These are phyloP conservation scores for Macroteleia sp. DNA, from an alignment of 2,888 invertebrate genomes.

Conservation along the genomic window DNA sequence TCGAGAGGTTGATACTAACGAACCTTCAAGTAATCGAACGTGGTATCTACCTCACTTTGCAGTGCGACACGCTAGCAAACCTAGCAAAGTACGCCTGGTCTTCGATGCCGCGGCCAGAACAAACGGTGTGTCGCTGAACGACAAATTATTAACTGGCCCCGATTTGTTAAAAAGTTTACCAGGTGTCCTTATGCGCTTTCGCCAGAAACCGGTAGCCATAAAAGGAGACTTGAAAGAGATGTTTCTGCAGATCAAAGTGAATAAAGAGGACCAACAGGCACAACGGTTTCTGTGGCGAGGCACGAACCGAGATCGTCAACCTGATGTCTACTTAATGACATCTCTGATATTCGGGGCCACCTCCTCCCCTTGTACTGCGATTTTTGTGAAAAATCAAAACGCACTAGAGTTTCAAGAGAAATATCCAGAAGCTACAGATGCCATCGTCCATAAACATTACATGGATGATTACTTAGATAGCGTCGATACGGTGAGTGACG, in stretches of 20 bases:
- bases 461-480: neutral
- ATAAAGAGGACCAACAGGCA: constrained; percentile 66
- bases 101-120: too few species aligned
- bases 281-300: constrained; percentile 51
- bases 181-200: neutral
- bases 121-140: too few species aligned
- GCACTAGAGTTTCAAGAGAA: neutral
- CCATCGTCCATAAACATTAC: neutral
- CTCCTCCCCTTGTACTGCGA: constrained; percentile 33
- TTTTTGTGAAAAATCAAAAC: constrained; percentile 67
- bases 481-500: constrained; percentile 47
- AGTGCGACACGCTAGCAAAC: too few species aligned
- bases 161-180: too few species aligned
- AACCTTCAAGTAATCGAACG: too few species aligned
- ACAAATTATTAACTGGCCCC: too few species aligned
- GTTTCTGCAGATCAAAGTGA: constrained; percentile 73
- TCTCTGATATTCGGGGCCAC: constrained; percentile 14
- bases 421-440: neutral
- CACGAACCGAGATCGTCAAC: too few species aligned
- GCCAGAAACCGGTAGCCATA: neutral
- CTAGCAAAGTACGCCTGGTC: too few species aligned
- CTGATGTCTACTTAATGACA: too few species aligned
- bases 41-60: too few species aligned
- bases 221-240: constrained; percentile 75
- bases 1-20: too few species aligned